These are phyloP conservation scores for Dyspetes luteomarginatus DNA, from an alignment of 2,888 invertebrate genomes.

Conservation along the genomic window DNA sequence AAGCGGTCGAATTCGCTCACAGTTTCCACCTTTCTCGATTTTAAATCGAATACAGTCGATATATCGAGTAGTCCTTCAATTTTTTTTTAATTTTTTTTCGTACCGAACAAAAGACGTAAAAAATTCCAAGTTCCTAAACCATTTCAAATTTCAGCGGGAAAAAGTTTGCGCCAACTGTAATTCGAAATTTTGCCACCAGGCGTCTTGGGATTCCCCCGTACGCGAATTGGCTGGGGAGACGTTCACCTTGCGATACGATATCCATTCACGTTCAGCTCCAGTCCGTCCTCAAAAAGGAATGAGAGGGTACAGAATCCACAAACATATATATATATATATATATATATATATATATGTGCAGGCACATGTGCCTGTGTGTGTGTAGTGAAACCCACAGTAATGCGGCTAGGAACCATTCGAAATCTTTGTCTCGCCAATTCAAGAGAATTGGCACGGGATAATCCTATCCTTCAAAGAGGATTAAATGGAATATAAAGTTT, in stretches of 20 bases:
- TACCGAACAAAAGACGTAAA: too few relatives aligned
- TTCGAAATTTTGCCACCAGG: neutral
- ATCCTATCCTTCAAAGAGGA: constrained; percentile 5
- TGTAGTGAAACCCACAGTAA: constrained; percentile 15
- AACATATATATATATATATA: neutral
- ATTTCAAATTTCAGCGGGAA: too few relatives aligned
- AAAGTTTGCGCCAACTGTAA: neutral
- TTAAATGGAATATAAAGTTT: too few relatives aligned
- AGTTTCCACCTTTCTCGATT: too few relatives aligned
- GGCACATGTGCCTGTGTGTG: too few relatives aligned
- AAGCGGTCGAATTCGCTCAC: too few relatives aligned
- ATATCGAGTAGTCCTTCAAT: too few relatives aligned
- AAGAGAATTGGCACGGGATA: constrained; percentile 40
- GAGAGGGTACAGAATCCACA: neutral
- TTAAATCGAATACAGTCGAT: too few relatives aligned
- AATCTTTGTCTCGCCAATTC: constrained; percentile 50
- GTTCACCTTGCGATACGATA: constrained; percentile 20
- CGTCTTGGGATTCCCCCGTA: neutral
- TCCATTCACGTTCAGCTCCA: constrained; percentile 20
- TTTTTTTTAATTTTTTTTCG: too few relatives aligned
- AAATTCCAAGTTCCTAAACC: too few relatives aligned
- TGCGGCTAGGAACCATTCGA: constrained; percentile 28
- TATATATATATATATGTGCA: too few relatives aligned
- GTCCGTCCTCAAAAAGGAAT: constrained; percentile 7
- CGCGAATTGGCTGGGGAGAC: neutral